A percentile compares a stretch with the other conserved stretches of the same genome.
Conservation (phyloP, 1,140 invertebrate genomes). For the Macrosteles quadrilineatus region DNA sequence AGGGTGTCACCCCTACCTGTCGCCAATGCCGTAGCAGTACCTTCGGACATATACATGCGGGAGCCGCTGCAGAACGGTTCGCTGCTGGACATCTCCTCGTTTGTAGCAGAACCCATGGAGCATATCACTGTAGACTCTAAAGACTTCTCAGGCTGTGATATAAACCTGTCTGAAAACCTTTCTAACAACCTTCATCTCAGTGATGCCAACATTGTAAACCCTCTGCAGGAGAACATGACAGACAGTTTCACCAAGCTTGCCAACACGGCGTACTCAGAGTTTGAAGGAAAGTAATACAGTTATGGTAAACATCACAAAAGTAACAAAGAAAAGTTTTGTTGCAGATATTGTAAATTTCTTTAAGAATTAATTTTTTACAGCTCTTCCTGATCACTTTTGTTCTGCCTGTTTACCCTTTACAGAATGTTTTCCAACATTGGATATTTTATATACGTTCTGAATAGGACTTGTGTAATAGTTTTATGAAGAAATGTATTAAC, state of each 20-base stretch:
- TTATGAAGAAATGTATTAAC: too few species aligned
- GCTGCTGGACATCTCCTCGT: neutral
- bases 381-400: too few species aligned
- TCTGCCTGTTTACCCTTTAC: too few species aligned
- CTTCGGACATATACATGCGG: neutral
- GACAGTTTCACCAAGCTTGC: slow-evolving; percentile 53
- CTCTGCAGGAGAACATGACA: slow-evolving; percentile 48
- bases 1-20: neutral
- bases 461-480: too few species aligned
- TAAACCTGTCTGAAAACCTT: slow-evolving; percentile 44
- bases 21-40: neutral
- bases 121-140: slow-evolving; percentile 47
- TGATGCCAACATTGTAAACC: slow-evolving; percentile 5
- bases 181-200: slow-evolving; percentile 43
- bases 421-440: too few species aligned
- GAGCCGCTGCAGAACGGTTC: neutral
- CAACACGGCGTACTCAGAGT: slow-evolving; percentile 9
- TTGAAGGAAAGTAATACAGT: slow-evolving; percentile 4
- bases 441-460: too few species aligned
- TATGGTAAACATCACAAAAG: too few species aligned
- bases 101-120: slow-evolving; percentile 19
- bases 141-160: slow-evolving; percentile 45
- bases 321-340: too few species aligned
- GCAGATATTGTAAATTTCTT: too few species aligned
- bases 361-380: too few species aligned